These are phyloP conservation scores for Electrophaes corylata DNA, from an alignment of 2,888 invertebrate species.

Conservation along the genomic window DNA sequence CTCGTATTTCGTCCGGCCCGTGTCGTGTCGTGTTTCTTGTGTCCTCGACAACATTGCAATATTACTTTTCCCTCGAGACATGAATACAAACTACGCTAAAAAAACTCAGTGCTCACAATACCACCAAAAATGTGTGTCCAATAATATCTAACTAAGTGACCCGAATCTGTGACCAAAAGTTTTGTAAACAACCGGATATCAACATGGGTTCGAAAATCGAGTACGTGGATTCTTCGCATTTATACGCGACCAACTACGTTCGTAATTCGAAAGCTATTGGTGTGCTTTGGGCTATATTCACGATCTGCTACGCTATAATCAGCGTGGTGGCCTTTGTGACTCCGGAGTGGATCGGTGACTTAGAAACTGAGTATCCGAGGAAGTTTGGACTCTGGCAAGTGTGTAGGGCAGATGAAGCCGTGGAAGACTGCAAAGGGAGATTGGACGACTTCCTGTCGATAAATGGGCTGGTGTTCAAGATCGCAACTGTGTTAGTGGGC, in stretches of 20 bases:
- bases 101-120: slow-evolving; percentile 41
- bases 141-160: slow-evolving; percentile 52
- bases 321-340: slow-evolving; percentile 97
- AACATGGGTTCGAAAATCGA: slow-evolving; percentile 96
- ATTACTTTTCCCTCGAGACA: slow-evolving; percentile 60
- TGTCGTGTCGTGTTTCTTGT: slow-evolving; percentile 72
- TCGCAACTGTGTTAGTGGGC: slow-evolving; percentile 95
- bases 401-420: slow-evolving; percentile 90
- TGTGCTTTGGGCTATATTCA: slow-evolving; percentile 98
- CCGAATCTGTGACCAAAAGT: slow-evolving; percentile 46
- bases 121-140: slow-evolving; percentile 54
- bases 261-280: slow-evolving; percentile 97
- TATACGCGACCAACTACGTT: slow-evolving; percentile 95
- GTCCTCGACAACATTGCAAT: slow-evolving; percentile 57
- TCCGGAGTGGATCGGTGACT: slow-evolving; percentile 95
- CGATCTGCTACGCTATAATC: slow-evolving; percentile 98
- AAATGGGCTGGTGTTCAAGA: slow-evolving; percentile 92
- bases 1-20: slow-evolving; percentile 55
- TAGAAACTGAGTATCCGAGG: slow-evolving; percentile 93
- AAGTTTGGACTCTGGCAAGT: slow-evolving; percentile 97
- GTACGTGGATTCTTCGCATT: slow-evolving; percentile 95
- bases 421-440: slow-evolving; percentile 93
- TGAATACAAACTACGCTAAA: slow-evolving; percentile 58
- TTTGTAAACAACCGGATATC: slow-evolving; percentile 62
- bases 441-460: slow-evolving; percentile 93